These are phyloP conservation scores for Rachycentron canadum DNA, from an alignment of 2,797 vertebrate species.

Conservation along the genomic window DNA sequence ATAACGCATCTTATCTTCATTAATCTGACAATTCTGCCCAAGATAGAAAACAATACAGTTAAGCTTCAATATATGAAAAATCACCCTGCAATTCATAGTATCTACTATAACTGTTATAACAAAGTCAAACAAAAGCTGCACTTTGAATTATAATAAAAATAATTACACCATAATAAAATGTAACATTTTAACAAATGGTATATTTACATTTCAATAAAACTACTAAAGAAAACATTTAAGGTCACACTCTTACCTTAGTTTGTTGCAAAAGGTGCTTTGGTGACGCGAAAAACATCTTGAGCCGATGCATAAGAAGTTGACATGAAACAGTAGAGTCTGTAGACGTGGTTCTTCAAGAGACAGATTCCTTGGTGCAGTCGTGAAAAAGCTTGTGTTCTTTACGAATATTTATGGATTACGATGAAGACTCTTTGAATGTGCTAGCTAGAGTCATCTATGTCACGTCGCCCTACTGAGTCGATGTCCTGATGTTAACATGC, in stretches of 20 bases:
- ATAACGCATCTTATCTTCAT: background rate
- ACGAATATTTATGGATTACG: background rate
- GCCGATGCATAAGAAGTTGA: conserved; percentile 14
- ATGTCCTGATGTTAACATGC: background rate
- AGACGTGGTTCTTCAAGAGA: conserved; percentile 51
- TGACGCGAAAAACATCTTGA: conserved; percentile 58
- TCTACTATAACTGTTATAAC: background rate
- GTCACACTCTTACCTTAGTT: conserved; percentile 71
- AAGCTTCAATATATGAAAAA: background rate
- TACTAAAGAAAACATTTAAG: background rate
- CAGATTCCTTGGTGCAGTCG: conserved; percentile 30
- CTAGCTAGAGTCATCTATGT: background rate
- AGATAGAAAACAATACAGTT: background rate
- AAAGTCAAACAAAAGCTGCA: background rate
- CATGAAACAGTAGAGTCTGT: conserved; percentile 32
- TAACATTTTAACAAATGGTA: conserved; percentile 1
- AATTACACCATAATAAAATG: background rate
- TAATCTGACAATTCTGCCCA: background rate
- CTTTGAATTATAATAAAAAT: background rate
- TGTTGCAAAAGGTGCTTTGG: conserved; percentile 29
- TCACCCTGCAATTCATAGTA: background rate
- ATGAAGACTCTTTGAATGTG: background rate
- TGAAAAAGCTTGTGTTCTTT: background rate
- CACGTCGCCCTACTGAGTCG: background rate
- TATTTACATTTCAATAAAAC: conserved; percentile 2